Base-by-base conservation (phyloP, 2,113 vertebrate species). In the Falco punctatus region DNA sequence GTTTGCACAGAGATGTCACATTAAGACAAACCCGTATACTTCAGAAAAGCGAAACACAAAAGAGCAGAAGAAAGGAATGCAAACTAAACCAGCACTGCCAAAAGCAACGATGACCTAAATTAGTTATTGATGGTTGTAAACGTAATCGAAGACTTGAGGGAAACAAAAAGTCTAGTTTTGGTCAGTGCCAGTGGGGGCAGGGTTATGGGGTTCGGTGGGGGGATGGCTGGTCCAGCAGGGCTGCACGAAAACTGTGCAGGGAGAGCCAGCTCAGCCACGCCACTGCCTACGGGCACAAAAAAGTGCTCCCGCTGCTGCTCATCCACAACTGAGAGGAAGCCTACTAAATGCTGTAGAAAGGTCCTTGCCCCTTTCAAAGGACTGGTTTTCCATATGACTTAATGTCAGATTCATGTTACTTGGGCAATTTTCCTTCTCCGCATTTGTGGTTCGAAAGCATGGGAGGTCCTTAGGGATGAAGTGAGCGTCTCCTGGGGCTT, bases 1-100 rank as follows among this genome's bases (percentile, higher is more conserved):
- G 70, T 91, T 92, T 95, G 81, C 91, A 92, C 70, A 51, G 75
- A 92, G 81, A 91, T 77, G 32, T 77, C 42, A 52, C 84, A 57
- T 91, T 77, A 64, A 92, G 62, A 83, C 86, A 91, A 97, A 88
- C 32, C 78, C 49, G 3, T 88, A 42, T 67, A 91, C 66, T 69
- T 75, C 26, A 80, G 58, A 66, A 85, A 88, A 95, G 61, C 48
- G 46, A 82, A 62, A 5, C 42, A 66, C 57, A 32, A 38, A 94
- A 87, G 83, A 81, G 35, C 70, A 87, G 46, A 74, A 86, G 62
- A 71, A 82, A 86, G 16, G 48, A 81, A 65, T 30, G 21, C 49
- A 67, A 75, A 67, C 54, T 74, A 26, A 92, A 88, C 22, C 9
- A 62, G 24, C 9, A 20, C 65, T 81, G 46, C 65, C 48, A 52